These are phyloP conservation scores for Equus przewalskii DNA, from an alignment of 2,113 vertebrate species.

Conservation along the genomic window DNA sequence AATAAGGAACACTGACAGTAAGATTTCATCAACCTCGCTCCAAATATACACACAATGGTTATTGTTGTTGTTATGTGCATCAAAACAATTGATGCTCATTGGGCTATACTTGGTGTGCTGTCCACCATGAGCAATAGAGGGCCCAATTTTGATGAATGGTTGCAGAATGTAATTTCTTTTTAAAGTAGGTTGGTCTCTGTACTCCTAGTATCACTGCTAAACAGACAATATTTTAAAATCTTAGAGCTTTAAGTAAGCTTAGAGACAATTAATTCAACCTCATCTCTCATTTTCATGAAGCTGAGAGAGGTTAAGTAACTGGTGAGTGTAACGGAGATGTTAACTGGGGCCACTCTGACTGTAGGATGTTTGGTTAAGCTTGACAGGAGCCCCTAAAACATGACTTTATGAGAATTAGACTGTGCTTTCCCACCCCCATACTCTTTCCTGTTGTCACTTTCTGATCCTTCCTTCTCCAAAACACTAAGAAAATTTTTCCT, in stretches of 20 bases:
- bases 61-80: neutral
- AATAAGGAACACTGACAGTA: neutral
- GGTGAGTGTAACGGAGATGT: neutral
- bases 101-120: neutral
- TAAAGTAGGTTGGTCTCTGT: neutral
- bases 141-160: neutral
- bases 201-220: neutral
- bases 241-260: neutral
- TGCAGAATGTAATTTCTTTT: neutral
- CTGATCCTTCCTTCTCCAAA: neutral
- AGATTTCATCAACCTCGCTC: neutral
- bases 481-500: neutral
- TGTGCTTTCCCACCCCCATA: neutral
- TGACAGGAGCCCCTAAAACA: neutral
- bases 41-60: neutral
- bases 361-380: neutral
- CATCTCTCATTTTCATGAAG: neutral
- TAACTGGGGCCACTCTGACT: neutral
- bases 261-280: neutral
- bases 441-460: neutral
- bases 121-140: neutral
- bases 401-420: neutral
- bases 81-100: neutral
- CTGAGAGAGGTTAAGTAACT: neutral
- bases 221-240: neutral